Evolutionary conservation across 2,797 vertebrate genomes (phyloP), one percentile per base, ranked within the genome.

Genomic region (Merluccius polli): DNA sequence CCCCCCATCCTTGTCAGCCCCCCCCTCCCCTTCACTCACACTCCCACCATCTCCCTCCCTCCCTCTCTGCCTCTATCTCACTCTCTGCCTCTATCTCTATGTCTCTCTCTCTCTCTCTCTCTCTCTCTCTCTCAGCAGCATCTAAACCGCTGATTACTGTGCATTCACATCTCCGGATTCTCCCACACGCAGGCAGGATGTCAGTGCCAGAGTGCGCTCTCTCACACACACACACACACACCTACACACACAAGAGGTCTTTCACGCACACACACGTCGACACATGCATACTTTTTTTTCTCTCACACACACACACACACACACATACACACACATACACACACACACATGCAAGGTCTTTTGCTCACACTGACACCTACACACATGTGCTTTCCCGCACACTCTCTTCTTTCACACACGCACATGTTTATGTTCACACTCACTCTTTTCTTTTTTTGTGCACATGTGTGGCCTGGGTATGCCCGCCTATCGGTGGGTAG

Each of bases 121-220:
- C 67, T 44, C 65, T 3, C 69, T n/a, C 29, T 73, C 41, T 73
- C 72, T 77, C 72, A 70, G 52, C 27, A 72, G 32, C 73, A 44
- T 29, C 41, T 67, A 16, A 81, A 77, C 79, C 75, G 86, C 82
- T 82, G 81, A 86, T 87, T 83, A 71, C 41, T 38, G 80, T 69
- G 38, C 75, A 74, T 87, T 81, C 79, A 78, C 35, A 5, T 16
- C 35, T 41, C 70, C 70, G 70, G 70, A 72, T 73, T 73, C 74
- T 12, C 68, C 65, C 52, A 71, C 73, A 38, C 71, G 79, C 77
- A 72, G 76, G 80, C 77, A 72, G 31, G 79, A 74, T 52, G 74
- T 65, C 70, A 76, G 77, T n/a, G 70, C 15, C n/a, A 29, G 29
- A 29, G 13, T 15, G 29, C 5, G 29, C 31, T 15, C 30, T 30